Evolutionary conservation across 2,888 invertebrate genomes (phyloP), one percentile per base, ranked within the genome.

Genomic region (Aspidiotus destructor): DNA sequence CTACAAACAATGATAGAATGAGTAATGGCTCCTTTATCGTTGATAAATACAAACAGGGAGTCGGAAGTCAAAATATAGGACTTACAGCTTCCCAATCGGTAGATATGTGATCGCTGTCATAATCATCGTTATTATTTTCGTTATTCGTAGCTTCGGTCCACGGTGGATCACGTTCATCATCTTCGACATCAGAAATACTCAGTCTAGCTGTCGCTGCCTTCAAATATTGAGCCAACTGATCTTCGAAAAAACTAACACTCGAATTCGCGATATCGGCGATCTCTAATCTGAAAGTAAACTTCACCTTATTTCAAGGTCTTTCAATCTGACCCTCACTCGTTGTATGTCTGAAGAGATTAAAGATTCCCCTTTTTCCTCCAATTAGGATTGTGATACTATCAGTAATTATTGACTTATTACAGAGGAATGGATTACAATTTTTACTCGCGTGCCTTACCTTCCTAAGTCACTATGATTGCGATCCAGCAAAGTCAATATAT

Each of bases 71-170:
- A 28, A 28, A 28, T 28, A 28, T 28, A 61, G 64, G 41, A 78
- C 81, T 78, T 76, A 89, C 87, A 69, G 86, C 84, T 78, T 89
- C 89, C 89, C 89, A 89, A 75, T 88, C 93, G 9, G 55, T 42
- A 8, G 60, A 15, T 1, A 68, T n/a, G 42, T 61, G 55, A 61
- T 68, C 68, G 44, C 68, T 68, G 41, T 68, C 68, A 52, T 55
- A 62, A 41, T 61, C 61, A 9, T 60, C 61, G 16, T 60, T 54
- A 7, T 68, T 53, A 10, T 62, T 62, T 17, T 60, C 42, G 52
- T 41, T 62, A 7, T 15, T 52, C 44, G 28, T 40, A 2, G n/a
- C 55, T 62, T 52, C 61, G 17, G 44, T 17, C 42, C 65, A 41
- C 8, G 41, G 16, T 7, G 11, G 62, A 44, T 68, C 52, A 52